A percentile compares a stretch with the other conserved stretches of the same genome.
These are phyloP conservation scores for Paramormyrops kingsleyae DNA, from an alignment of 2,113 vertebrate genomes.

Conservation along the genomic window DNA sequence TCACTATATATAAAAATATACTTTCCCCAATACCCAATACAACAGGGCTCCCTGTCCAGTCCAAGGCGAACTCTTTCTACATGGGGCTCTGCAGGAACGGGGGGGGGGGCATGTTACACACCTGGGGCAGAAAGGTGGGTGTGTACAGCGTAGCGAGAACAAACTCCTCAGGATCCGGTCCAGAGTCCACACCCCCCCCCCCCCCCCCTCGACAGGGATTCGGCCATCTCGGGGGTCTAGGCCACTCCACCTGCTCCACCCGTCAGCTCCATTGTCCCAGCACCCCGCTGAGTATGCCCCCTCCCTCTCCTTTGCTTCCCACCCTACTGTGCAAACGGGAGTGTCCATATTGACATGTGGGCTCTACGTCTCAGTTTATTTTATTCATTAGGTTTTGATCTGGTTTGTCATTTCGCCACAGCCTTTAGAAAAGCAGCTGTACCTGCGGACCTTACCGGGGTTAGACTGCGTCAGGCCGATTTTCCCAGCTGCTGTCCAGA, in stretches of 20 bases:
- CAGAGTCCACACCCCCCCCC: constrained; percentile 37
- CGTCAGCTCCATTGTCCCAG: constrained; percentile 27
- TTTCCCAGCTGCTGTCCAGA: not conserved
- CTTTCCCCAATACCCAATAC: not conserved
- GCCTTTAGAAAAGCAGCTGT: not conserved
- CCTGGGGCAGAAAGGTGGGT: too few relatives aligned
- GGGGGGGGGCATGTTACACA: not conserved
- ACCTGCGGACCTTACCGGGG: not conserved
- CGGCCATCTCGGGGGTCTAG: constrained; percentile 38
- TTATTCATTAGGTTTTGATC: constrained; percentile 1
- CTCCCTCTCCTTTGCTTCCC: not conserved
- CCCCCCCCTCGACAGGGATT: constrained; percentile 14
- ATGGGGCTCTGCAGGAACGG: not conserved
- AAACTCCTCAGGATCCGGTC: constrained; percentile 26
- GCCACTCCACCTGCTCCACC: constrained; percentile 15
- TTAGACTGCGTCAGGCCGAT: not conserved
- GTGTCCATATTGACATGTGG: constrained; percentile 35
- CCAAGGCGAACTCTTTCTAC: not conserved
- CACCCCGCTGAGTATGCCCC: not conserved
- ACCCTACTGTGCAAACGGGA: constrained; percentile 34
- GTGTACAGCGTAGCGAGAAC: constrained; percentile 5
- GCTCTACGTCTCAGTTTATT: not conserved
- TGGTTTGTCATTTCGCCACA: not conserved
- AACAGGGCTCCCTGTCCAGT: not conserved
- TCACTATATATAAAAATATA: not conserved